Percentiles rank a stretch among this genome's conserved stretches.
Evolutionary conservation across 2,113 vertebrate genomes (phyloP).

Genomic region (Labeo rohita): DNA sequence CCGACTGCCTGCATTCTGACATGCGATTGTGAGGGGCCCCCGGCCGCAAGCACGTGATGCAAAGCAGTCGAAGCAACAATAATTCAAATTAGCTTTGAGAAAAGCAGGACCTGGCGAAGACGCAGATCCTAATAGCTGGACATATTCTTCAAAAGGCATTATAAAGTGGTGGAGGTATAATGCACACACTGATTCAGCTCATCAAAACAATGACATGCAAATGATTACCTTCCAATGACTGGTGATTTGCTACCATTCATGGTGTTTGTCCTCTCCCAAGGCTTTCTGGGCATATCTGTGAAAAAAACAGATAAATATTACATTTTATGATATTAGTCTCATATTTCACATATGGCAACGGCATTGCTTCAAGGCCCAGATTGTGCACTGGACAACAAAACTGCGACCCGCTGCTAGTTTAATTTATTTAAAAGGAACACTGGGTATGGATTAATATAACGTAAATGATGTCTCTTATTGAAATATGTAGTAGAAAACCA

Average conservation of each 20-base stretch:
- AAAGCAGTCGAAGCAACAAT: slow-evolving; percentile 30
- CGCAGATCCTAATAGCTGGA: background rate
- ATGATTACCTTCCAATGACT: slow-evolving; percentile 92
- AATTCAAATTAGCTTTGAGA: slow-evolving; percentile 1
- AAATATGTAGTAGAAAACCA: too few species aligned
- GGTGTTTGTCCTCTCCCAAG: slow-evolving; percentile 95
- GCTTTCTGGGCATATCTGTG: slow-evolving; percentile 95
- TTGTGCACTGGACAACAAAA: too few species aligned
- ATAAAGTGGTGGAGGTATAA: background rate
- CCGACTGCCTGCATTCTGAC: slow-evolving; percentile 46
- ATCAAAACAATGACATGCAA: background rate
- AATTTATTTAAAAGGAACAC: too few species aligned
- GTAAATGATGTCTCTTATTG: too few species aligned
- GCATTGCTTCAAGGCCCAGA: background rate
- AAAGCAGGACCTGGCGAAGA: background rate
- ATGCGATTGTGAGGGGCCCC: slow-evolving; percentile 60
- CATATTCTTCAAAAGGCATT: background rate
- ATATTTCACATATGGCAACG: background rate
- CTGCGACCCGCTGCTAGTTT: too few species aligned
- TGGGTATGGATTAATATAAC: too few species aligned
- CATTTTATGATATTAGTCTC: background rate
- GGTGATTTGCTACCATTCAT: slow-evolving; percentile 99
- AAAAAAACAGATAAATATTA: slow-evolving; percentile 3
- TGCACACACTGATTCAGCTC: background rate
- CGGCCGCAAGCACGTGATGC: slow-evolving; percentile 34